phyloP scores from a whole-genome alignment of 2,888 invertebrate species.

The Leptarthrus brevirostris region DNA sequence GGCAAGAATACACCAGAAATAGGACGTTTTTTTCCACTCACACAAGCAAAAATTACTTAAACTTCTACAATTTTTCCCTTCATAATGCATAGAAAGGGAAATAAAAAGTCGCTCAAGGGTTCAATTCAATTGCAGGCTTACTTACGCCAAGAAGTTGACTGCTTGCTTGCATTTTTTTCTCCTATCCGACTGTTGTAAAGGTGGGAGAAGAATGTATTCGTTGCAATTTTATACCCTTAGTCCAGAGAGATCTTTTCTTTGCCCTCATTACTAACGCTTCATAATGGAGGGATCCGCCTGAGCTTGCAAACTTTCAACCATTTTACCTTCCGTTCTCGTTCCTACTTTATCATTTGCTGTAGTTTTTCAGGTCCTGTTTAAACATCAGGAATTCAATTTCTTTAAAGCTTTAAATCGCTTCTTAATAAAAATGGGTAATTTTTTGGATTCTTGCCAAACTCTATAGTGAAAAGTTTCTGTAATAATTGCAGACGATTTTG shows the following conservation, averaged over 20 bases:
- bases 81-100: conserved; percentile 33
- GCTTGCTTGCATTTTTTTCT: conserved; percentile 28
- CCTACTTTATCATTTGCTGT: conserved; percentile 14
- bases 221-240: conserved; percentile 36
- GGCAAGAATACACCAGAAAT: conserved; percentile 23
- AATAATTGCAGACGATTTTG: no score
- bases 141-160: conserved; percentile 44
- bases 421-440: no score
- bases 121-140: conserved; percentile 48
- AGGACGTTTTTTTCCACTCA: background rate
- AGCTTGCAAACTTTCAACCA: conserved; percentile 25
- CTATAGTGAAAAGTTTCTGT: no score
- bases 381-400: conserved; percentile 27
- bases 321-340: conserved; percentile 33
- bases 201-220: conserved; percentile 26
- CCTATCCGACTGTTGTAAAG: background rate
- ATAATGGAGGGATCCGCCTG: conserved; percentile 18
- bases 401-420: conserved; percentile 34
- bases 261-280: conserved; percentile 44
- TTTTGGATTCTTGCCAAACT: no score
- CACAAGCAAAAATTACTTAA: conserved; percentile 7
- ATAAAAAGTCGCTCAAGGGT: conserved; percentile 47
- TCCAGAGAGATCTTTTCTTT: conserved; percentile 16
- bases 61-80: conserved; percentile 16
- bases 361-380: conserved; percentile 24